A percentile compares a stretch with the other conserved stretches of the same genome.
Conservation (phyloP, 2,113 vertebrate species). For the Hyperopisus bebe region DNA sequence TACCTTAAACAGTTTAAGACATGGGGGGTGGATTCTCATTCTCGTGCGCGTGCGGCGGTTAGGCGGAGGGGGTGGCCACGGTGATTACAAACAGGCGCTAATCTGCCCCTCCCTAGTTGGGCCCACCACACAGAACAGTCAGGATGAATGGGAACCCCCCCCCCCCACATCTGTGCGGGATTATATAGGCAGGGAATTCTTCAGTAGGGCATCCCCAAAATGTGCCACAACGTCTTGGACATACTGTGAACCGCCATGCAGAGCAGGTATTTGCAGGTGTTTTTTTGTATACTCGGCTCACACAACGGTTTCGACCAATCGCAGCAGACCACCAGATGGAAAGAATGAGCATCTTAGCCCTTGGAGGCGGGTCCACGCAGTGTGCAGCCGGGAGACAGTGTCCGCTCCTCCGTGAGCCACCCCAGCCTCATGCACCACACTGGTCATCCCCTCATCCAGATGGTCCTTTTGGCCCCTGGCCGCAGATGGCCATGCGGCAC, state of each 20-base stretch:
- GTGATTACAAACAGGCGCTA: constrained; percentile 48
- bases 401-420: neutral
- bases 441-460: neutral
- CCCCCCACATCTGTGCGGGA: constrained; percentile 40
- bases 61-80: constrained; percentile 31
- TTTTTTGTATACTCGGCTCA: neutral
- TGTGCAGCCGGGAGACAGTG: neutral
- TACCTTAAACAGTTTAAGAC: constrained; percentile 65
- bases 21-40: constrained; percentile 28
- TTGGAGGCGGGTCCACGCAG: neutral
- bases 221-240: neutral
- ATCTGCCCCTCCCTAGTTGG: constrained; percentile 52
- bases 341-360: neutral
- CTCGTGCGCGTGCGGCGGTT: constrained; percentile 8
- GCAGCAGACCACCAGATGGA: neutral
- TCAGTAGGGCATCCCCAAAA: neutral
- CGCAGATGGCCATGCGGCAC: constrained; percentile 64
- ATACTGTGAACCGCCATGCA: neutral
- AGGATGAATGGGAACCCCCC: constrained; percentile 23
- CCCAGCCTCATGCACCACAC: neutral
- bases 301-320: neutral
- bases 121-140: constrained; percentile 45
- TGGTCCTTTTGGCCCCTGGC: neutral
- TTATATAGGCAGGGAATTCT: neutral
- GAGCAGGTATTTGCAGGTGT: neutral